These are phyloP conservation scores for Merodon equestris DNA, from an alignment of 2,888 invertebrate genomes.

Conservation along the genomic window DNA sequence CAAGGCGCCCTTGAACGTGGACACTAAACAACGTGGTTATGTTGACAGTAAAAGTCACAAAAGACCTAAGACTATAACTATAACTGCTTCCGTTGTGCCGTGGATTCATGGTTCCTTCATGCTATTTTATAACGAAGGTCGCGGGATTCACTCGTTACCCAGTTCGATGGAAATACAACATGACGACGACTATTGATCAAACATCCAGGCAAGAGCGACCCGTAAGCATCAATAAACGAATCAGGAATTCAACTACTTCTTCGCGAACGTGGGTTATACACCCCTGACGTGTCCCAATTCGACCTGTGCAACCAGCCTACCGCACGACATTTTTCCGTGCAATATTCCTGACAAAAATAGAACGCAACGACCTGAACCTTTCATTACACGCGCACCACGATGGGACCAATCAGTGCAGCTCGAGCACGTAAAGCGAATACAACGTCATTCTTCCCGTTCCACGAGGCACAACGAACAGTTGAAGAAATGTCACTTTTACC, in stretches of 20 bases:
- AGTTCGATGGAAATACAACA: constrained; percentile 37
- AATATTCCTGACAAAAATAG: constrained; percentile 37
- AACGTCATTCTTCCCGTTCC: constrained; percentile 20
- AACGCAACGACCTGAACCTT: constrained; percentile 27
- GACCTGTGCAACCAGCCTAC: constrained; percentile 21
- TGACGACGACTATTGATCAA: constrained; percentile 44
- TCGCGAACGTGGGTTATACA: neutral
- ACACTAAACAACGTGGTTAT: constrained; percentile 2
- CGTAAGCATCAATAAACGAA: no score
- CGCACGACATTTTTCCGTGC: constrained; percentile 36
- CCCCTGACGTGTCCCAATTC: constrained; percentile 11
- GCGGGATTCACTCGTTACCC: constrained; percentile 18
- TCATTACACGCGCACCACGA: neutral
- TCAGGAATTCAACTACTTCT: no score
- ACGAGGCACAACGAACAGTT: neutral
- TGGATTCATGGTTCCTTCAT: no score
- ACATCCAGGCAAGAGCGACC: constrained; percentile 26
- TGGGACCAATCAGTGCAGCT: constrained; percentile 22
- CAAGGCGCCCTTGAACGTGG: no score
- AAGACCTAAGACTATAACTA: no score
- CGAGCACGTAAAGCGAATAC: constrained; percentile 38
- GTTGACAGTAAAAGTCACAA: no score
- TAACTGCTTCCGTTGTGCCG: no score
- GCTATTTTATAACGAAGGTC: constrained; percentile 26
- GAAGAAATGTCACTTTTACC: constrained; percentile 34